Evolutionary conservation across 2,113 vertebrate genomes (phyloP).

Genomic region (Elachura formosa): DNA sequence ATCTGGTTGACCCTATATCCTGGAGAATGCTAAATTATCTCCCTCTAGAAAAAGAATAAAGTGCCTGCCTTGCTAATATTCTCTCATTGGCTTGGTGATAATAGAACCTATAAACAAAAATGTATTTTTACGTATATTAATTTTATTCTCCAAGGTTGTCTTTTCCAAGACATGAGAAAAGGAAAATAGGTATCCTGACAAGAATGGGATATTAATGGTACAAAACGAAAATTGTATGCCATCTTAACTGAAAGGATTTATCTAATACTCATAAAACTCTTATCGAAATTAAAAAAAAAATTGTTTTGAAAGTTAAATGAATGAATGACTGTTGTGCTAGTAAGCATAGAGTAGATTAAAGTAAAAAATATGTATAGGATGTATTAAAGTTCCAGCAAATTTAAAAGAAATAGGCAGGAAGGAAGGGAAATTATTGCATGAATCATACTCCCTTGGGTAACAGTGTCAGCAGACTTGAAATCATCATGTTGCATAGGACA

Average conservation of each 20-base stretch:
- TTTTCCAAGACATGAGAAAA: not conserved
- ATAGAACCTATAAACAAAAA: not conserved
- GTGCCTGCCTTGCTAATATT: not conserved
- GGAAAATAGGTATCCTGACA: not conserved
- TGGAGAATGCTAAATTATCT: not conserved
- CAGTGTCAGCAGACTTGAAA: conserved; percentile 64
- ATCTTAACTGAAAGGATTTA: not conserved
- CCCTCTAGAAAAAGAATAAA: not conserved
- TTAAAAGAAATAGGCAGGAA: conserved; percentile 54
- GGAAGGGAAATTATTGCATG: conserved; percentile 58
- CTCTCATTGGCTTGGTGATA: not conserved
- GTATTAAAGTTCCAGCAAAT: conserved; percentile 21
- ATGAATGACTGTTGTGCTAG: not conserved
- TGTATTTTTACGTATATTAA: not conserved
- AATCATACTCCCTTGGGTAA: conserved; percentile 63
- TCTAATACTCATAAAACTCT: not conserved
- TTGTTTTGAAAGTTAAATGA: not conserved
- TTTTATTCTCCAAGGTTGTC: not conserved
- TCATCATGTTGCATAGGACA: conserved; percentile 60
- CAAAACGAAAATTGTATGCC: not conserved
- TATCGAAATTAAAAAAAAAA: not conserved
- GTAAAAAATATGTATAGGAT: conserved; percentile 26
- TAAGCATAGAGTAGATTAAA: not conserved
- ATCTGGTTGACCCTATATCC: not conserved
- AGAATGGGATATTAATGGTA: not conserved